phyloP scores from a whole-genome alignment of 2,797 vertebrate species.

The Acrossocheilus wenchowensis region DNA sequence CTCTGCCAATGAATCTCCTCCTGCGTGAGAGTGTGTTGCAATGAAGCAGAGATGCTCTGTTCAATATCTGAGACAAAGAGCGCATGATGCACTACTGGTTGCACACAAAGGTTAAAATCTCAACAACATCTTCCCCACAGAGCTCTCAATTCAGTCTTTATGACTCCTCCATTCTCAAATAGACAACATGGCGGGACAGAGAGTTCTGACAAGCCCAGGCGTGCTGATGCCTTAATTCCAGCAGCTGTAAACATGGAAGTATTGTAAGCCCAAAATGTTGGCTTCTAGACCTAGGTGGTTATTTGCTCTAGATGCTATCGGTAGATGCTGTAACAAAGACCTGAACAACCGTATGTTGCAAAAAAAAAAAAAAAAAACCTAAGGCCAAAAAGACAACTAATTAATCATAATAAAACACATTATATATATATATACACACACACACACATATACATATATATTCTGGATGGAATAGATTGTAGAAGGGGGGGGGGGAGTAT shows the following conservation, averaged over 20 bases:
- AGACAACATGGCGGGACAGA: background rate
- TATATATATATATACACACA: no score
- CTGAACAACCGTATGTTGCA: background rate
- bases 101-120: constrained; percentile 9
- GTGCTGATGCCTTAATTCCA: background rate
- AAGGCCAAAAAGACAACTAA: no score
- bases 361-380: background rate
- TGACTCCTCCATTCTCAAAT: background rate
- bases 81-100: constrained; percentile 1
- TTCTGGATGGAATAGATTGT: no score
- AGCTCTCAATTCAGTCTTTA: constrained; percentile 16
- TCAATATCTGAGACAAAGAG: constrained; percentile 31
- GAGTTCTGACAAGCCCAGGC: background rate
- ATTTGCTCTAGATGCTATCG: background rate
- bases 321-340: background rate
- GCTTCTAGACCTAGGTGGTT: background rate
- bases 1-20: constrained; percentile 35
- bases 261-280: background rate
- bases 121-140: constrained; percentile 24
- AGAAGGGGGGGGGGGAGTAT: no score
- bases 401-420: no score
- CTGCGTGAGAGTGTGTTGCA: constrained; percentile 14
- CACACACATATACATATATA: no score
- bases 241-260: background rate
- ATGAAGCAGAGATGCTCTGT: background rate